Evolutionary conservation across 2,113 vertebrate genomes (phyloP), one percentile per base, ranked within the genome.

Genomic region (Neodon shergylaensis): DNA sequence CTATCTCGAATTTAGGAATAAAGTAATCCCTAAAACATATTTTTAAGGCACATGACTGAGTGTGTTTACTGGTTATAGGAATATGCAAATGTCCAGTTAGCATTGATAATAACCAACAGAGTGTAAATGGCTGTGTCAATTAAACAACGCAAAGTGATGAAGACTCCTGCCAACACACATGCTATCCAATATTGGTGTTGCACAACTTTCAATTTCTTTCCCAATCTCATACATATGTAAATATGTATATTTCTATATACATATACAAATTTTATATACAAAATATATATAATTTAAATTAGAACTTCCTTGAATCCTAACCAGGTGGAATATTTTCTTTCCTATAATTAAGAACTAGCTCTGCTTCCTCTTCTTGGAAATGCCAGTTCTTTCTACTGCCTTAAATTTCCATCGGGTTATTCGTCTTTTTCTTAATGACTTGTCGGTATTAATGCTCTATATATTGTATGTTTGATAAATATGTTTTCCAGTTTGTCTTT

Each of bases 401-500:
- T 2, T 0, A 85, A 76, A 91, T 91, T 95, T 93, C 61, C 87
- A 42, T 8, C 36, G 14, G 8, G 7, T 76, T 92, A 19, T 73
- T 54, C 95, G 11, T 88, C 58, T 92, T 94, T 97, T 96, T 78
- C 54, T 90, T 85, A 91, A 92, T 84, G 70, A 92, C 42, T 77
- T 93, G 2, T 87, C 88, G 11, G 22, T 96, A 78, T 82, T 78
- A 89, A 90, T 93, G 74, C 42, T 95, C 13, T 92, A 10, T 87
- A 78, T 3, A 54, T 47, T 86, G 4, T 70, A 68, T 74, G 6
- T 58, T 16, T 94, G 82, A 79, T 95, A 96, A 96, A 94, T 87
- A 81, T 79, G n/a, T 94, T 94, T 93, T 49, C 33, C 14, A 31
- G 44, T 47, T 92, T 94, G 49, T 90, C 63, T 93, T 88, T 95